phyloP scores from a whole-genome alignment of 2,888 invertebrate genomes.

The Rotaria macrura region DNA sequence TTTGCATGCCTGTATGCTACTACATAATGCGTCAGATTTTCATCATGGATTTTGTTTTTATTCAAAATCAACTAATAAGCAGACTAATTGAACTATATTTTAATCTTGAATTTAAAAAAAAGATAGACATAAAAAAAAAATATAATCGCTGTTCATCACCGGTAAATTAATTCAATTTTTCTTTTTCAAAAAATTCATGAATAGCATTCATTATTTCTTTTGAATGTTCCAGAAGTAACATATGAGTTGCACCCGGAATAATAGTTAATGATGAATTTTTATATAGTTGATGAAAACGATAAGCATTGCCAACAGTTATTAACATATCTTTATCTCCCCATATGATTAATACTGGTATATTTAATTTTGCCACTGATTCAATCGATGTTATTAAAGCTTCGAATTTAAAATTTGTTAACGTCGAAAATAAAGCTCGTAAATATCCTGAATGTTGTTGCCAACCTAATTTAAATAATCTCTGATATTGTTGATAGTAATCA shows the following conservation, averaged over 20 bases:
- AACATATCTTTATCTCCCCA: slow-evolving; percentile 6
- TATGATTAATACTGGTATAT: neutral
- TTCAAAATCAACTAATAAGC: no score
- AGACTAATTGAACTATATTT: no score
- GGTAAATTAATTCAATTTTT: no score
- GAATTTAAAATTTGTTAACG: neutral
- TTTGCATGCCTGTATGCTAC: no score
- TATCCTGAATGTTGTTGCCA: neutral
- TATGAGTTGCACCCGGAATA: neutral
- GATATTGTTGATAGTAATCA: neutral
- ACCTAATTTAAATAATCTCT: neutral
- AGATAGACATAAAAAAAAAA: no score
- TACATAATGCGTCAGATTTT: no score
- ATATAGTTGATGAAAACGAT: neutral
- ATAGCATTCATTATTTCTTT: neutral
- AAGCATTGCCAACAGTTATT: neutral
- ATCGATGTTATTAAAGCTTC: neutral
- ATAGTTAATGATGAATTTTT: neutral
- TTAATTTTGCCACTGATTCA: neutral
- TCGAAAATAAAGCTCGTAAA: slow-evolving; percentile 1
- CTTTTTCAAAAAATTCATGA: neutral
- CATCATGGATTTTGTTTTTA: no score
- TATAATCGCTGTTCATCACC: no score
- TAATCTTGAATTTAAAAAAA: no score
- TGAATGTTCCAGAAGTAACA: neutral